Percentiles rank a stretch among this genome's conserved stretches.
phyloP scores from a whole-genome alignment of 2,888 invertebrate species.

The Apamea monoglypha region DNA sequence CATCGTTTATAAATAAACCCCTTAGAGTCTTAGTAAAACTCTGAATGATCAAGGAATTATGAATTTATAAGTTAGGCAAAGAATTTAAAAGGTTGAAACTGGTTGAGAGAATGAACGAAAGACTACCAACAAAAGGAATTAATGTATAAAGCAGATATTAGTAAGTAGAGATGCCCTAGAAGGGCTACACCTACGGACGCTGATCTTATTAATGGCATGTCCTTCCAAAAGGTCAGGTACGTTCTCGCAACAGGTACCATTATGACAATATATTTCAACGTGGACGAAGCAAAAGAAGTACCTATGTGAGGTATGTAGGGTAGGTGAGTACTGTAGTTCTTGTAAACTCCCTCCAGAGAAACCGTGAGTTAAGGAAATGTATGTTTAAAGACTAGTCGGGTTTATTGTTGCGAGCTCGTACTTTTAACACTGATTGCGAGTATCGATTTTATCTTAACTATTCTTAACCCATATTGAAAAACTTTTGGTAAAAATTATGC shows the following conservation, averaged over 20 bases:
- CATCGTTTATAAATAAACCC: too few relatives aligned
- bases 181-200: background rate
- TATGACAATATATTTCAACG: background rate
- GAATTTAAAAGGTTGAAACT: background rate
- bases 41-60: background rate
- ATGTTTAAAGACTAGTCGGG: background rate
- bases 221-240: constrained; percentile 27
- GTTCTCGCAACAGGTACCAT: background rate
- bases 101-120: constrained; percentile 10
- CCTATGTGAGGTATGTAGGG: background rate
- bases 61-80: too few relatives aligned
- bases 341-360: background rate
- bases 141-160: background rate
- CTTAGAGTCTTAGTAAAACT: background rate
- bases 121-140: background rate
- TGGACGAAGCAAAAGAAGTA: background rate
- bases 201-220: constrained; percentile 26
- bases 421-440: background rate
- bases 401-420: background rate
- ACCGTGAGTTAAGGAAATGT: background rate
- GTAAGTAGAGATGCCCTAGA: background rate
- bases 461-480: constrained; percentile 12
- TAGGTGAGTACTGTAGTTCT: background rate
- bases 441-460: constrained; percentile 2
- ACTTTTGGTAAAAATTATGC: background rate